Evolutionary conservation across 1,140 invertebrate genomes (phyloP).

Genomic region (Galleria mellonella): DNA sequence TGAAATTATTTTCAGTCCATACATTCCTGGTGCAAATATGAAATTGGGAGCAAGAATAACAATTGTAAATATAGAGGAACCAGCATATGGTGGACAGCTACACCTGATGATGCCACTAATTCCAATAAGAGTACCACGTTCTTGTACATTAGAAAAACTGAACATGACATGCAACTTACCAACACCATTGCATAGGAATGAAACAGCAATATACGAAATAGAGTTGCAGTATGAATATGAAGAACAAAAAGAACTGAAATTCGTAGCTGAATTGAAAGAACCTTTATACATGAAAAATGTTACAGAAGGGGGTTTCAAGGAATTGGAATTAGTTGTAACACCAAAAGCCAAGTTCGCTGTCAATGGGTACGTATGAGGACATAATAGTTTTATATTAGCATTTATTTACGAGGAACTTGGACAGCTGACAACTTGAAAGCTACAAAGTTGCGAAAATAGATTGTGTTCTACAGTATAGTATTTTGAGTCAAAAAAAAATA

Average conservation of each 20-base stretch:
- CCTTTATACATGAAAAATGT: slow-evolving; percentile 29
- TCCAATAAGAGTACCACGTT: slow-evolving; percentile 41
- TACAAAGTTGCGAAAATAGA: no score
- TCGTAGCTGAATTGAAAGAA: slow-evolving; percentile 36
- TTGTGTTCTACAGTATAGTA: no score
- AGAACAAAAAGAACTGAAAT: slow-evolving; percentile 4
- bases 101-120: slow-evolving; percentile 29
- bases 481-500: no score
- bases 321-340: slow-evolving; percentile 27
- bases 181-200: slow-evolving; percentile 32
- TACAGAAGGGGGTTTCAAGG: slow-evolving; percentile 18
- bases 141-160: slow-evolving; percentile 30
- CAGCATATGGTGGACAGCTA: slow-evolving; percentile 48
- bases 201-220: slow-evolving; percentile 38
- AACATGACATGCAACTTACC: slow-evolving; percentile 44
- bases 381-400: no score
- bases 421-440: no score
- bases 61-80: slow-evolving; percentile 47
- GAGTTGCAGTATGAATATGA: slow-evolving; percentile 41
- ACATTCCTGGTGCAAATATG: slow-evolving; percentile 37
- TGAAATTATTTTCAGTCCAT: slow-evolving; percentile 32
- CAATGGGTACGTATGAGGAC: slow-evolving; percentile 32
- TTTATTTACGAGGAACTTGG: no score
- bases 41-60: slow-evolving; percentile 36
- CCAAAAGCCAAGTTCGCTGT: slow-evolving; percentile 37